Conservation (phyloP, 2,888 invertebrate genomes). For the Kuschelorhynchus macadamiae region DNA sequence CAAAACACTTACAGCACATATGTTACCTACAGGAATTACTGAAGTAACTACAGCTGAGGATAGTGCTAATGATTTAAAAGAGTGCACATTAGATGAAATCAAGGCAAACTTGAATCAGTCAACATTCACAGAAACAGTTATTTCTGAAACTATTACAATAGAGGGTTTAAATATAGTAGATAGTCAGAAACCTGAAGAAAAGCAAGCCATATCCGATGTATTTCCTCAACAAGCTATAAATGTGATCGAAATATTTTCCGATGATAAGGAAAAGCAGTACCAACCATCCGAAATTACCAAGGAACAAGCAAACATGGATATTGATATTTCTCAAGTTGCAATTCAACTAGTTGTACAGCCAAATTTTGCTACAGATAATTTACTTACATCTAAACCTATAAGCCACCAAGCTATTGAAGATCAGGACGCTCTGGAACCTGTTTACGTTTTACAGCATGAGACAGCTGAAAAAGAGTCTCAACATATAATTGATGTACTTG, state of each 20-base stretch:
- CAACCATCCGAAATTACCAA: slow-evolving; percentile 63
- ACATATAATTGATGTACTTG: slow-evolving; percentile 61
- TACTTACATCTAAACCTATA: slow-evolving; percentile 63
- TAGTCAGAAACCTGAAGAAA: slow-evolving; percentile 54
- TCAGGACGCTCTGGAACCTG: slow-evolving; percentile 70
- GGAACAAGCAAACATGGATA: slow-evolving; percentile 68
- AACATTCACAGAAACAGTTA: slow-evolving; percentile 69
- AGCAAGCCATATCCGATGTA: slow-evolving; percentile 64
- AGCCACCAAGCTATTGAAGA: slow-evolving; percentile 69
- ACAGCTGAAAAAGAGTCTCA: slow-evolving; percentile 70
- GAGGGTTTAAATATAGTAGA: slow-evolving; percentile 71
- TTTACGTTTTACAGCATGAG: slow-evolving; percentile 70
- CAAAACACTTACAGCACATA: slow-evolving; percentile 69
- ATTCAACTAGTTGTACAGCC: slow-evolving; percentile 69
- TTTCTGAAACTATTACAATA: slow-evolving; percentile 69
- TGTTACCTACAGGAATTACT: slow-evolving; percentile 72
- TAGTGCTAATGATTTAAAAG: slow-evolving; percentile 60
- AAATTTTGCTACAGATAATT: slow-evolving; percentile 64
- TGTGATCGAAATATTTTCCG: slow-evolving; percentile 69
- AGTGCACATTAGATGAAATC: slow-evolving; percentile 58
- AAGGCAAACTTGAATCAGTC: slow-evolving; percentile 68
- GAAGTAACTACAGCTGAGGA: slow-evolving; percentile 68
- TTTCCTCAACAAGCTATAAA: slow-evolving; percentile 69
- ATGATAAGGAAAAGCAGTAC: slow-evolving; percentile 71
- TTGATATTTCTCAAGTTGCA: slow-evolving; percentile 69